Evolutionary conservation across 1,140 invertebrate species (phyloP).

Genomic region (Trichonephila clavata): DNA sequence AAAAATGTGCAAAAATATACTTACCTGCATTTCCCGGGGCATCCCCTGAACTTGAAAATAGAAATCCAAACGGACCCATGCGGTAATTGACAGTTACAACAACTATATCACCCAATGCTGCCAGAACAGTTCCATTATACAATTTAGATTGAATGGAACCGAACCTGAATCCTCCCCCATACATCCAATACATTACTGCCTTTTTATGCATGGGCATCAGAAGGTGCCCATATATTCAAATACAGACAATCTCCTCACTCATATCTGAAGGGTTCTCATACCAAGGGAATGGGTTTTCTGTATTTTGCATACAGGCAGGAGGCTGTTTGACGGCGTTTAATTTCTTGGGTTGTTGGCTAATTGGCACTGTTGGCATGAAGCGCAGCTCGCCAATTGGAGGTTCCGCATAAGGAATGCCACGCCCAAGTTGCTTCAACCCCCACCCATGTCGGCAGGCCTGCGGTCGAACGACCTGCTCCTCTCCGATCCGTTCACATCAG

Average conservation of each 20-base stretch:
- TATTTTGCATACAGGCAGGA: slow-evolving; percentile 84
- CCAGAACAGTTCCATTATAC: slow-evolving; percentile 94
- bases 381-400: too few relatives aligned
- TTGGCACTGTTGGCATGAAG: too few relatives aligned
- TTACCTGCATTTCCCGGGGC: slow-evolving; percentile 96
- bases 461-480: too few relatives aligned
- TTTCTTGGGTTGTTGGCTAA: not conserved
- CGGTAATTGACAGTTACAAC: slow-evolving; percentile 98
- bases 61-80: slow-evolving; percentile 94
- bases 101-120: slow-evolving; percentile 93
- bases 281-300: slow-evolving; percentile 90
- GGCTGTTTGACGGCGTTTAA: not conserved
- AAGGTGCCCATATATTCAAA: slow-evolving; percentile 81
- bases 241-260: slow-evolving; percentile 81
- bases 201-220: slow-evolving; percentile 79
- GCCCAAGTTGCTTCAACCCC: too few relatives aligned
- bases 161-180: slow-evolving; percentile 78
- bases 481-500: too few relatives aligned
- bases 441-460: too few relatives aligned
- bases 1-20: not conserved
- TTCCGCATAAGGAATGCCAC: too few relatives aligned
- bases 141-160: slow-evolving; percentile 58
- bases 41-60: slow-evolving; percentile 94
- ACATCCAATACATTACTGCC: slow-evolving; percentile 78
- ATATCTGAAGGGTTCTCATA: not conserved